phyloP scores from a whole-genome alignment of 2,797 vertebrate species.

The Anabacerthia variegaticeps region DNA sequence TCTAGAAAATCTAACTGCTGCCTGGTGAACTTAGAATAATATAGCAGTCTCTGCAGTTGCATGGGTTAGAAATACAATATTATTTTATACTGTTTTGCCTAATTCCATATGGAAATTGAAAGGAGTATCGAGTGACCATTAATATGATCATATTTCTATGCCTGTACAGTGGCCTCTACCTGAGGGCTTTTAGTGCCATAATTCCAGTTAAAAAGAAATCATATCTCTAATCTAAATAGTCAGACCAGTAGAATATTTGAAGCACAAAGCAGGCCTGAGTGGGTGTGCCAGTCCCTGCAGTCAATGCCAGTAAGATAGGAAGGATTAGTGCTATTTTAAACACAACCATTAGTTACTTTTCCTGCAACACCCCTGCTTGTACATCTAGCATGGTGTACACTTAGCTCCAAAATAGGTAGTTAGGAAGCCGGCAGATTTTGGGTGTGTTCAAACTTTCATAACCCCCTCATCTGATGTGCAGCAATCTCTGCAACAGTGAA shows the following conservation, averaged over 20 bases:
- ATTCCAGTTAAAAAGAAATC: background rate
- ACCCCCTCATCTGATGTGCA: background rate
- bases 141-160: background rate
- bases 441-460: background rate
- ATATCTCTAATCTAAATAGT: background rate
- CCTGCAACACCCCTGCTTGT: background rate
- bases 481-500: background rate
- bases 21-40: background rate
- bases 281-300: background rate
- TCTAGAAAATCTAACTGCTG: background rate
- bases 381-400: background rate
- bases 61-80: background rate
- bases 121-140: background rate
- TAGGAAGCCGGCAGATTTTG: background rate
- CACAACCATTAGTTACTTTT: constrained; percentile 12
- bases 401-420: background rate
- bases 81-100: background rate
- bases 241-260: background rate
- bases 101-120: background rate
- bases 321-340: constrained; percentile 24
- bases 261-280: background rate
- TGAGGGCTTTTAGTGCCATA: background rate
- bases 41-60: background rate
- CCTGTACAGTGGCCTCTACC: background rate
- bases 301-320: background rate